phyloP scores from a whole-genome alignment of 1,140 invertebrate species.

The Macrostomum lignano region DNA sequence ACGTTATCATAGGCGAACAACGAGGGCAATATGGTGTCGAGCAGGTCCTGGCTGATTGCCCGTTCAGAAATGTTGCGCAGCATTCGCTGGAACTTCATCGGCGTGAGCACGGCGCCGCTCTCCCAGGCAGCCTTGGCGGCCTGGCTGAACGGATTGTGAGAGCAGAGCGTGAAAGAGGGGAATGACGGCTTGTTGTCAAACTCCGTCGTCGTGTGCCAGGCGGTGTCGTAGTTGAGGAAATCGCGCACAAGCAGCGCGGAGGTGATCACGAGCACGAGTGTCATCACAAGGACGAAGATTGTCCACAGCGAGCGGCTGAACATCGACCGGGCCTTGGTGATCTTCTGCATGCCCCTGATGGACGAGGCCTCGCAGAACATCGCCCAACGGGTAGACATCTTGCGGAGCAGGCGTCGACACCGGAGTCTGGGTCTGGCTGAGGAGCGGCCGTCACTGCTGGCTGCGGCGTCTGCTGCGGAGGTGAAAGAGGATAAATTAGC shows the following conservation, averaged over 20 bases:
- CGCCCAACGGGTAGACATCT: too few relatives aligned
- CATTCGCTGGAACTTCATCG: background rate
- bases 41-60: background rate
- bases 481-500: too few relatives aligned
- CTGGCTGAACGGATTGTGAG: background rate
- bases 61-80: background rate
- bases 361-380: constrained; percentile 4
- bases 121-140: background rate
- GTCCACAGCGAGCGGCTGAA: background rate
- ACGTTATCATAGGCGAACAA: constrained; percentile 1
- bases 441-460: too few relatives aligned
- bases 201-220: background rate
- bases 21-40: background rate
- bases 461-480: too few relatives aligned
- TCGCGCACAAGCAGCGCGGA: background rate
- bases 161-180: constrained; percentile 3
- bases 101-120: background rate
- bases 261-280: background rate
- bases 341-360: constrained; percentile 5
- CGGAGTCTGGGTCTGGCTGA: too few relatives aligned
- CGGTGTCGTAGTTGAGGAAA: constrained; percentile 1
- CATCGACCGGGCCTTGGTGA: background rate
- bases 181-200: constrained; percentile 1
- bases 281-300: background rate
- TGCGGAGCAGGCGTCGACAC: too few relatives aligned